phyloP scores from a whole-genome alignment of 1,140 invertebrate species.

The Grapholita molesta region DNA sequence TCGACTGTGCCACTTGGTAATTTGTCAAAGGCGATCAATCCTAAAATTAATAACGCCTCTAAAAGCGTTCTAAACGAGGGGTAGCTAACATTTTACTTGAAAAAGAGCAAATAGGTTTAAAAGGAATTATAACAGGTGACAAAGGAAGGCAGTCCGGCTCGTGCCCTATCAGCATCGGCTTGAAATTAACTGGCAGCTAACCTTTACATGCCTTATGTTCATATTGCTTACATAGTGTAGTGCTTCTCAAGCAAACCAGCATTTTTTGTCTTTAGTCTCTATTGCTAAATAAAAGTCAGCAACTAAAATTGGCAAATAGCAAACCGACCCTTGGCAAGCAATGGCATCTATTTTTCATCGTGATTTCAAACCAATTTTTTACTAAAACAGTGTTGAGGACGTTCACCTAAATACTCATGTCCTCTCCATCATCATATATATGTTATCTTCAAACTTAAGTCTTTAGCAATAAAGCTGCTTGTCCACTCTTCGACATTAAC shows the following conservation, averaged over 20 bases:
- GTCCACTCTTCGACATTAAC: too few species aligned
- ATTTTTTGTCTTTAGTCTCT: too few species aligned
- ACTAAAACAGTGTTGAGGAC: too few species aligned
- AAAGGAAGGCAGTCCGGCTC: conserved; percentile 44
- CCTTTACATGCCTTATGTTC: conserved; percentile 32
- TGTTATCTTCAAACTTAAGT: too few species aligned
- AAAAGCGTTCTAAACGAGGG: neutral
- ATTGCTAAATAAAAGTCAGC: too few species aligned
- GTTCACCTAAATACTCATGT: too few species aligned
- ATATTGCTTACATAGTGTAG: neutral
- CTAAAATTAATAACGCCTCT: neutral
- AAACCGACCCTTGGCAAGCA: too few species aligned
- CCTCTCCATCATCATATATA: too few species aligned
- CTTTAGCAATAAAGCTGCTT: too few species aligned
- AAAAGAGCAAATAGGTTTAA: conserved; percentile 26
- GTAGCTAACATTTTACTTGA: neutral
- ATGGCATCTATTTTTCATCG: too few species aligned
- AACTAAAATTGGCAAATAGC: too few species aligned
- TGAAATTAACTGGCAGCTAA: conserved; percentile 62
- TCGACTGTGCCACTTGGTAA: conserved; percentile 13
- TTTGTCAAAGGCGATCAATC: conserved; percentile 26
- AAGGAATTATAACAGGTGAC: conserved; percentile 52
- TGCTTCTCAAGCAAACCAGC: neutral
- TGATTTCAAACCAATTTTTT: too few species aligned
- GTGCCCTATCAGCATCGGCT: conserved; percentile 67